Evolutionary conservation across 2,113 vertebrate genomes (phyloP), one percentile per base, ranked within the genome.

Genomic region (Nesospiza acunhae): DNA sequence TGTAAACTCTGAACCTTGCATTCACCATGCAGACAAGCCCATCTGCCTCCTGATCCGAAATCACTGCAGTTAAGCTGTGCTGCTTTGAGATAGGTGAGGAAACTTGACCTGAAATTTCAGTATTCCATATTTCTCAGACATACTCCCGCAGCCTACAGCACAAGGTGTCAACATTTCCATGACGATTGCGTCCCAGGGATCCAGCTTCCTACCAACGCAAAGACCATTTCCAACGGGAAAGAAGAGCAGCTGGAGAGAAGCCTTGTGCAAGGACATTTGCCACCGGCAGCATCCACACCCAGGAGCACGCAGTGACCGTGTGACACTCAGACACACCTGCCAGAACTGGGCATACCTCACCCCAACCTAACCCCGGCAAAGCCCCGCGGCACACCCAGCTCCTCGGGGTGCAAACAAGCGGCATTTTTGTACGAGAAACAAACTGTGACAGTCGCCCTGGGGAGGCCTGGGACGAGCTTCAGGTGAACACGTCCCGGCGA

Each of bases 261-360:
- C 9, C 12, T 8, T 39, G 14, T 4, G 35, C 53, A 67, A 70
- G 69, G 69, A 4, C 55, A 3, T 4, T 4, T 11, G 10, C 60
- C 69, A 13, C 1, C 4, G 35, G 3, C 47, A 37, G 37, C 67
- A 7, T 2, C 6, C 17, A 8, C 7, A 7, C 18, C 23, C 15
- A 5, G 0, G 13, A 10, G 12, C 0, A 7, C 3, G 1, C 55
- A 9, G 7, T 1, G 39, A 21, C 15, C 2, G 2, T 0, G 28
- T 4, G 66, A 10, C 4, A 4, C 2, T 5, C 42, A 1, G 37
- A 9, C 4, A 9, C 4, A 9, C n/a, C 52, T 4, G 59, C 35
- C 22, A 24, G 23, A 50, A 33, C 9, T 6, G 3, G 22, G 24
- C 16, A 42, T 20, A 21, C 5, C 24, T 42, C 6, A 4, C 3